Conservation (phyloP, 2,113 vertebrate genomes). For the Maccullochella peelii region DNA sequence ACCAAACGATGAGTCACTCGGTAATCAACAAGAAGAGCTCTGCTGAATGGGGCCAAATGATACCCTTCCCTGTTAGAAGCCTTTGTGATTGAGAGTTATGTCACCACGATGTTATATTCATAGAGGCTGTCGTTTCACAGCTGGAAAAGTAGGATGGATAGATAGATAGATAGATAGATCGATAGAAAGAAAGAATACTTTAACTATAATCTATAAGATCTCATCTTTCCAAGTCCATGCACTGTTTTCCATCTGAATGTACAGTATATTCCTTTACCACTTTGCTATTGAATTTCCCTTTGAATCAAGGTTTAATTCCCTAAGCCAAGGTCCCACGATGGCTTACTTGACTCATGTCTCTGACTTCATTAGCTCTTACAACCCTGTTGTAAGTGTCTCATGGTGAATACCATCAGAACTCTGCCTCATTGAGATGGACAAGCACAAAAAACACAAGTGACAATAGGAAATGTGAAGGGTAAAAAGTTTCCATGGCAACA, state of each 20-base stretch:
- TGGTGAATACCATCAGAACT: conserved; percentile 51
- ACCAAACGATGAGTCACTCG: conserved; percentile 60
- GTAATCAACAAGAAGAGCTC: conserved; percentile 58
- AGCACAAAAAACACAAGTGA: conserved; percentile 66
- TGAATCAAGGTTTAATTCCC: conserved; percentile 24
- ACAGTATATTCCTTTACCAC: conserved; percentile 11
- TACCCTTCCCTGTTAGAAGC: conserved; percentile 39
- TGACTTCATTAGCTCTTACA: conserved; percentile 56
- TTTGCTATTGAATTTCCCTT: conserved; percentile 23
- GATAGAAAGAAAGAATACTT: no score
- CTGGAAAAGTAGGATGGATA: not conserved
- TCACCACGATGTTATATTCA: conserved; percentile 7
- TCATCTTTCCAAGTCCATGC: not conserved
- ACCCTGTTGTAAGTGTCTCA: conserved; percentile 50
- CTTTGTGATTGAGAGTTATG: conserved; percentile 50
- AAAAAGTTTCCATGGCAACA: conserved; percentile 82
- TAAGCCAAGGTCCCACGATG: conserved; percentile 28
- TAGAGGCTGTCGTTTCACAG: not conserved
- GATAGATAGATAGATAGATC: not conserved
- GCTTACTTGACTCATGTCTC: conserved; percentile 26
- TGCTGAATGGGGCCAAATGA: conserved; percentile 61
- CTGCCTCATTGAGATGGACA: conserved; percentile 65
- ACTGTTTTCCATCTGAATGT: not conserved
- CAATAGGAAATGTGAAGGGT: conserved; percentile 76
- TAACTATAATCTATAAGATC: not conserved